A percentile compares a stretch with the other conserved stretches of the same genome.
Conservation (phyloP, 1,140 invertebrate genomes). For the Notospermus geniculatus region DNA sequence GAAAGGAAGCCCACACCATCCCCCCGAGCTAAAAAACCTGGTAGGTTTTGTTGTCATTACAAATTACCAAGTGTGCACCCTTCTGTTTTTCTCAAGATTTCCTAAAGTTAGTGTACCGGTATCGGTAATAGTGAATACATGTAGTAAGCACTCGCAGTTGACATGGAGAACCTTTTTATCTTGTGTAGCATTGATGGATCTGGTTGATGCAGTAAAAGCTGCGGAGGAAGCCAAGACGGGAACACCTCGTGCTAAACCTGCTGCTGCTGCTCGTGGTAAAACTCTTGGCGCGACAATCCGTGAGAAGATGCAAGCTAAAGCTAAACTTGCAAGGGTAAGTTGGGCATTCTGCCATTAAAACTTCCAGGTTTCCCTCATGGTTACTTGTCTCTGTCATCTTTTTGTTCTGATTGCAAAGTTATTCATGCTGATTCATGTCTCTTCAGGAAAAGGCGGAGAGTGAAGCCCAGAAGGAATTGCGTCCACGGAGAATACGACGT, state of each 20-base stretch:
- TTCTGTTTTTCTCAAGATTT: too few species aligned
- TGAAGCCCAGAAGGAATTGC: conserved; percentile 9
- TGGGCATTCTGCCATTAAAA: neutral
- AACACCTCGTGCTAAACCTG: neutral
- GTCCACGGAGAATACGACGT: conserved; percentile 9
- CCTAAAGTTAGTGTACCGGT: neutral
- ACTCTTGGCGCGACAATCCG: neutral
- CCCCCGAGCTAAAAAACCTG: too few species aligned
- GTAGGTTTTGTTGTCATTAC: too few species aligned
- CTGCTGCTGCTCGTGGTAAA: neutral
- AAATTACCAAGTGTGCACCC: too few species aligned
- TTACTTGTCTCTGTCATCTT: neutral
- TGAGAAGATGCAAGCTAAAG: neutral
- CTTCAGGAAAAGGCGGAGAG: conserved; percentile 17
- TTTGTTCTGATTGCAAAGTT: neutral
- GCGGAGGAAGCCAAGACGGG: neutral
- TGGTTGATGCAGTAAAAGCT: neutral
- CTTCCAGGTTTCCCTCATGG: too few species aligned
- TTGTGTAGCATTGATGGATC: neutral
- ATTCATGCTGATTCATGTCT: neutral
- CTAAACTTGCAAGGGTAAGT: neutral
- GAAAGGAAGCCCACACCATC: too few species aligned
- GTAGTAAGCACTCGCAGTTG: neutral
- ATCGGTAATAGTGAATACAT: neutral
- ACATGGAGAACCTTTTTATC: neutral